A percentile compares a stretch with the other conserved stretches of the same genome.
Evolutionary conservation across 2,113 vertebrate species (phyloP).

Genomic region (Anarhynchus alexandrinus): DNA sequence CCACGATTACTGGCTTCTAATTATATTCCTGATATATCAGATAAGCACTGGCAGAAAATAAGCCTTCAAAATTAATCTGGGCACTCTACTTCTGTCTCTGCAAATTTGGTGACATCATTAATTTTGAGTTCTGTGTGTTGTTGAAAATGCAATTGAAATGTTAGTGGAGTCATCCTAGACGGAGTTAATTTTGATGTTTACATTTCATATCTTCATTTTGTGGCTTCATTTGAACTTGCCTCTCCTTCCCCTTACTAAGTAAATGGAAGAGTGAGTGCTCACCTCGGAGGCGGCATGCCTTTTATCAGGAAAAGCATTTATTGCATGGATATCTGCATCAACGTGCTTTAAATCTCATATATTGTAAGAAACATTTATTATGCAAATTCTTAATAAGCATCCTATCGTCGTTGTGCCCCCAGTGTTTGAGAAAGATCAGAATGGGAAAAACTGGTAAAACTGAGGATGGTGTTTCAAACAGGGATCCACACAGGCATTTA

Average conservation of each 20-base stretch:
- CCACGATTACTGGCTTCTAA: not conserved
- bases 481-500: not conserved
- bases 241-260: not conserved
- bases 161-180: not conserved
- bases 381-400: not conserved
- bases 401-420: fast-evolving
- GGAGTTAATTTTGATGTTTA: not conserved
- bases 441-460: not conserved
- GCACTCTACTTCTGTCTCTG: not conserved
- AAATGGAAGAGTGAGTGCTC: not conserved
- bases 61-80: not conserved
- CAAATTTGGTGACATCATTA: not conserved
- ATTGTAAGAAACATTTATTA: not conserved
- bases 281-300: fast-evolving
- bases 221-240: not conserved
- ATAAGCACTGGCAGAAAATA: not conserved
- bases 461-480: not conserved
- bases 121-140: not conserved
- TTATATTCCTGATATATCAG: not conserved
- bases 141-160: not conserved
- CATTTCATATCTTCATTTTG: not conserved
- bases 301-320: not conserved
- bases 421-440: not conserved
- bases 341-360: not conserved
- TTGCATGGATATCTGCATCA: not conserved